Evolutionary conservation across 1,140 invertebrate species (phyloP).

Genomic region (Nasonia longicornis): DNA sequence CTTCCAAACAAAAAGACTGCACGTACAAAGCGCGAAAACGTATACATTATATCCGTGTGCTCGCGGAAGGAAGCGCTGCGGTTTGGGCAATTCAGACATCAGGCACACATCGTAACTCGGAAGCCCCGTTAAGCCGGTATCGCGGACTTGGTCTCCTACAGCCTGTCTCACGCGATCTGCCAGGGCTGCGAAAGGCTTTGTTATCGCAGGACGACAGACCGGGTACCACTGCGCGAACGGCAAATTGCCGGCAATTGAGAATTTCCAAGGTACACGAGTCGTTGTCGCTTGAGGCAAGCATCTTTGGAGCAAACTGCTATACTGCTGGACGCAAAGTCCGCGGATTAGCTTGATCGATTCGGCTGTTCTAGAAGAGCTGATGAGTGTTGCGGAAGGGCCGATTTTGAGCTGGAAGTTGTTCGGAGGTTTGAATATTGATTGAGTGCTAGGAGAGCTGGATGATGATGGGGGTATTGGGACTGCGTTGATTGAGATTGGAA

Average conservation of each 20-base stretch:
- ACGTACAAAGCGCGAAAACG: no score
- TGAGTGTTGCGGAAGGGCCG: neutral
- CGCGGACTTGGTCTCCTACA: neutral
- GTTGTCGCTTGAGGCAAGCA: neutral
- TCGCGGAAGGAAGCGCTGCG: neutral
- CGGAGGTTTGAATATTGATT: neutral
- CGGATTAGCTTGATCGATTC: neutral
- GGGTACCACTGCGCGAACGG: neutral
- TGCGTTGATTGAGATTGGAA: no score
- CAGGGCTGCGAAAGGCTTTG: slow-evolving; percentile 30
- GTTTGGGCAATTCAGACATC: slow-evolving; percentile 18
- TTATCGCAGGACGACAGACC: slow-evolving; percentile 51
- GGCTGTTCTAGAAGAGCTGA: neutral
- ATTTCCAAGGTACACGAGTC: neutral
- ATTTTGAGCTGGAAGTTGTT: no score
- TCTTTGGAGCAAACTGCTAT: neutral
- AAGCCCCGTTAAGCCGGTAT: slow-evolving; percentile 9
- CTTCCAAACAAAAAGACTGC: no score
- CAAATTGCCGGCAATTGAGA: neutral
- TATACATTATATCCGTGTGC: neutral
- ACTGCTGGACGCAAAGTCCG: neutral
- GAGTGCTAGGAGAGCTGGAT: neutral
- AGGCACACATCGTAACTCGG: neutral
- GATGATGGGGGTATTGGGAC: neutral
- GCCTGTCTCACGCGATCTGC: neutral